Percentiles rank a stretch among this genome's conserved stretches.
Conservation (phyloP, 2,888 invertebrate genomes). For the Drosophila stalkeri region DNA sequence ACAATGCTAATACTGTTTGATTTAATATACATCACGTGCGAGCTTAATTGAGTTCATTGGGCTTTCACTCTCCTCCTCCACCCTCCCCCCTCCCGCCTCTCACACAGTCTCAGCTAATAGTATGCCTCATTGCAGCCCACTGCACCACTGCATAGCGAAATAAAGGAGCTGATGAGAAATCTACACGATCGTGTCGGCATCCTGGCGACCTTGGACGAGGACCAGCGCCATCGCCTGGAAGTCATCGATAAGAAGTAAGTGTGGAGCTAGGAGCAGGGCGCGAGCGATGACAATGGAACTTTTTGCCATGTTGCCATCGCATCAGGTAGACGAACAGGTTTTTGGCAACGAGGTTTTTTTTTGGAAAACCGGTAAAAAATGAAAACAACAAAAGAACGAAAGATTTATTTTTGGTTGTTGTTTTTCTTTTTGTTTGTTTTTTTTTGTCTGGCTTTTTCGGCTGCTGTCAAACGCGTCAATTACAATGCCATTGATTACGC, state of each 20-base stretch:
- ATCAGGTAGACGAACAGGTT: constrained; percentile 43
- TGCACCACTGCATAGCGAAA: constrained; percentile 49
- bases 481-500: constrained; percentile 50
- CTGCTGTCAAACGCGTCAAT: constrained; percentile 32
- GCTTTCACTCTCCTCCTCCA: neutral
- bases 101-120: too few species aligned
- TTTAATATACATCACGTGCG: neutral
- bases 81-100: too few species aligned
- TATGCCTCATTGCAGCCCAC: neutral
- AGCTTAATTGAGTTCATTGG: neutral
- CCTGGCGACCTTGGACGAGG: constrained; percentile 83
- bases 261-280: constrained; percentile 23
- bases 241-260: constrained; percentile 84
- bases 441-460: constrained; percentile 10
- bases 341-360: too few species aligned
- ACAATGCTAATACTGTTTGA: neutral
- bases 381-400: constrained; percentile 15
- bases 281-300: constrained; percentile 15
- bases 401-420: neutral
- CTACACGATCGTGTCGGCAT: constrained; percentile 83
- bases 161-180: constrained; percentile 78
- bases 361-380: constrained; percentile 49
- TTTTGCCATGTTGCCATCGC: constrained; percentile 24
- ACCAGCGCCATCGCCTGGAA: constrained; percentile 83
- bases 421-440: neutral